These are phyloP conservation scores for Tridacna crocea DNA, from an alignment of 2,888 invertebrate species.

Conservation along the genomic window DNA sequence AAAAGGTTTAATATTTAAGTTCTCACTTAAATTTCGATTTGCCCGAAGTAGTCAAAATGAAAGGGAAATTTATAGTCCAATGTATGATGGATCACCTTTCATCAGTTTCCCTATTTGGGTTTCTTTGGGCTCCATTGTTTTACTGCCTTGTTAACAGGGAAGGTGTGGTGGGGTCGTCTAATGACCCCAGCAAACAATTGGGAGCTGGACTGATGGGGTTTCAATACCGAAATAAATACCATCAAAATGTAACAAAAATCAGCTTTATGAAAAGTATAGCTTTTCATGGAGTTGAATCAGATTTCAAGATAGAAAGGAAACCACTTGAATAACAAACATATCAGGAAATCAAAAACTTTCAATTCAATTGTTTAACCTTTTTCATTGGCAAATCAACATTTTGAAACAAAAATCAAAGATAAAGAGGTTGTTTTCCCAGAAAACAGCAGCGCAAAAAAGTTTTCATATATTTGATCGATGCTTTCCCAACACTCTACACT, in stretches of 20 bases:
- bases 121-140: constrained; percentile 20
- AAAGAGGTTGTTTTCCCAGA: too few relatives aligned
- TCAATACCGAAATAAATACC: constrained; percentile 15
- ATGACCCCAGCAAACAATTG: constrained; percentile 1
- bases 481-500: too few relatives aligned
- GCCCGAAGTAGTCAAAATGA: neutral
- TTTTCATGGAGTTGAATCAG: constrained; percentile 17
- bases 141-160: constrained; percentile 20
- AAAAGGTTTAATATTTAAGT: too few relatives aligned
- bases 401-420: neutral
- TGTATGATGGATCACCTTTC: constrained; percentile 15
- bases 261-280: constrained; percentile 3
- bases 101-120: constrained; percentile 10
- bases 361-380: constrained; percentile 13
- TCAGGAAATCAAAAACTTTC: constrained; percentile 24
- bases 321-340: constrained; percentile 4
- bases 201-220: constrained; percentile 16
- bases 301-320: constrained; percentile 24
- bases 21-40: too few relatives aligned
- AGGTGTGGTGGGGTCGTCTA: constrained; percentile 12
- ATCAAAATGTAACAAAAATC: constrained; percentile 12
- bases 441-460: too few relatives aligned
- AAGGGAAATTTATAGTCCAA: constrained; percentile 6
- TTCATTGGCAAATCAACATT: neutral
- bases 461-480: too few relatives aligned